These are phyloP conservation scores for Syndactyla subalaris DNA, from an alignment of 2,797 vertebrate genomes.

Conservation along the genomic window DNA sequence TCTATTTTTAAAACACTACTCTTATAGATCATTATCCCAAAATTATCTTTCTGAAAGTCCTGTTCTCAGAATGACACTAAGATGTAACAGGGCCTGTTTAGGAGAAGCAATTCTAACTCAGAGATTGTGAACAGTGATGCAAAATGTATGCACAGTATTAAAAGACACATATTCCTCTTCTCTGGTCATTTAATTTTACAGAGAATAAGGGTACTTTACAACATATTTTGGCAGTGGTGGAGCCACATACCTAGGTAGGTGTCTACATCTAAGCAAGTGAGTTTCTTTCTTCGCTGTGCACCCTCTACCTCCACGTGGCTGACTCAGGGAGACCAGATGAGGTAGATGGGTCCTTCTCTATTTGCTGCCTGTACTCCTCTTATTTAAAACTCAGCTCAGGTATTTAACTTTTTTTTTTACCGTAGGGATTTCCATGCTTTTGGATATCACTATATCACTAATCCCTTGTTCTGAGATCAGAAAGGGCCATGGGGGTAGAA, in stretches of 20 bases:
- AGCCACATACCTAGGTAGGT: background rate
- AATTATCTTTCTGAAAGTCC: constrained; percentile 36
- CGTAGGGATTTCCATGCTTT: background rate
- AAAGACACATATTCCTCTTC: background rate
- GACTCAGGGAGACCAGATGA: background rate
- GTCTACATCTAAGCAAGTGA: background rate
- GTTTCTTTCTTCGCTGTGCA: background rate
- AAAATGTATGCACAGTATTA: background rate
- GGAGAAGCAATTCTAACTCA: constrained; percentile 1
- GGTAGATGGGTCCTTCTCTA: background rate
- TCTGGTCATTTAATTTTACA: background rate
- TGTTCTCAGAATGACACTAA: background rate
- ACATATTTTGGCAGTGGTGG: background rate
- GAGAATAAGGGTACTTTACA: background rate
- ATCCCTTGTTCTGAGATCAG: background rate
- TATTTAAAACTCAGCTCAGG: background rate
- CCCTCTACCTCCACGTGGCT: background rate
- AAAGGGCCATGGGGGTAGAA: background rate
- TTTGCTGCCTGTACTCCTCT: background rate
- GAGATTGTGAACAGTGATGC: constrained; percentile 9
- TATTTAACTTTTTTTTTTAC: background rate
- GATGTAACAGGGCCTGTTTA: constrained; percentile 1
- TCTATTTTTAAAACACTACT: constrained; percentile 33
- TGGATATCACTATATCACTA: accelerated
- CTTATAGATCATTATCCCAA: constrained; percentile 3